A percentile compares a stretch with the other conserved stretches of the same genome.
Evolutionary conservation across 2,888 invertebrate species (phyloP).

Genomic region (Dynastes hyllus): DNA sequence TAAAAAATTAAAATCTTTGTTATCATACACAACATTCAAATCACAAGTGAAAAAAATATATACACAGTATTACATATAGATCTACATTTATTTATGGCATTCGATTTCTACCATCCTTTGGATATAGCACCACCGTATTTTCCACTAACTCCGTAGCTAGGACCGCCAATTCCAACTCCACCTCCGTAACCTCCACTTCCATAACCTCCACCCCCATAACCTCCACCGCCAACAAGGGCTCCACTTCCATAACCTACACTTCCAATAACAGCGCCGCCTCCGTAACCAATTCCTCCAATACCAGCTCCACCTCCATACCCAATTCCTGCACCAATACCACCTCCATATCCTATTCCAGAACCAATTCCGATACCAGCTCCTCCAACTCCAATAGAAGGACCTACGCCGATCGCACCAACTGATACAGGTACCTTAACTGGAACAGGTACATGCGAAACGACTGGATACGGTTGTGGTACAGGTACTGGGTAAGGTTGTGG

Average conservation of each 20-base stretch:
- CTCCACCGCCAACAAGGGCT: conserved; percentile 34
- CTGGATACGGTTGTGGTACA: conserved; percentile 65
- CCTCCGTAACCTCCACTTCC: conserved; percentile 55
- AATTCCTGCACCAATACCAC: conserved; percentile 19
- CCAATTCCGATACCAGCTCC: conserved; percentile 33
- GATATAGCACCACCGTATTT: conserved; percentile 41
- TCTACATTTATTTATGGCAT: conserved; percentile 15
- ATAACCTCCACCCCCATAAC: conserved; percentile 22
- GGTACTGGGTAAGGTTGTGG: conserved; percentile 62
- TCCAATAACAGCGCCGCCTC: conserved; percentile 1
- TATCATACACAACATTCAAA: conserved; percentile 24
- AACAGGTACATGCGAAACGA: conserved; percentile 61
- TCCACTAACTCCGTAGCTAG: conserved; percentile 42
- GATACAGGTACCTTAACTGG: conserved; percentile 62
- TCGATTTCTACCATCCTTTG: conserved; percentile 39
- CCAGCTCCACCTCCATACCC: conserved; percentile 41
- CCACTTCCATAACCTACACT: conserved; percentile 11
- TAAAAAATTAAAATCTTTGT: conserved; percentile 37
- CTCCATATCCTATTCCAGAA: neutral
- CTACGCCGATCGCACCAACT: conserved; percentile 53
- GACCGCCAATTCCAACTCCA: conserved; percentile 41
- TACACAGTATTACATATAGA: neutral
- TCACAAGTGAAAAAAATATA: neutral
- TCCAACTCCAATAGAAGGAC: conserved; percentile 17
- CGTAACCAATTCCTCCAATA: conserved; percentile 47